A percentile compares a stretch with the other conserved stretches of the same genome.
phyloP scores from a whole-genome alignment of 2,888 invertebrate genomes.

The Pristionchus mayeri region DNA sequence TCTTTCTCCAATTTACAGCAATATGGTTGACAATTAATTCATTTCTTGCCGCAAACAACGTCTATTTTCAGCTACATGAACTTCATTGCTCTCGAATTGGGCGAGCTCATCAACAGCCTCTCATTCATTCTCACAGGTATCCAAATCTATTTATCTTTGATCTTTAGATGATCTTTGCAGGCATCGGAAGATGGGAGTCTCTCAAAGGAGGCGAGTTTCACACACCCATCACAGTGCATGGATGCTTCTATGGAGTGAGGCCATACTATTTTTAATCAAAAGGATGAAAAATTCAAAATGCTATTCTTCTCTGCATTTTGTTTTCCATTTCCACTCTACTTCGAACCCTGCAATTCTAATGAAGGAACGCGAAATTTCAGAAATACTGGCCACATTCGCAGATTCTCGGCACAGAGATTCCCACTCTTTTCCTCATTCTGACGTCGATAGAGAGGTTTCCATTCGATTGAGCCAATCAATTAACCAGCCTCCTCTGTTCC shows the following conservation, averaged over 20 bases:
- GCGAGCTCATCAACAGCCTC: constrained; percentile 66
- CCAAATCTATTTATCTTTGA: not conserved
- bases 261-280: not conserved
- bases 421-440: constrained; percentile 64
- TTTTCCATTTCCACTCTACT: no score
- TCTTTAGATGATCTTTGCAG: not conserved
- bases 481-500: no score
- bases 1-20: no score
- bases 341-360: no score
- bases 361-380: constrained; percentile 52
- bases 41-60: no score
- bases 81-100: constrained; percentile 62
- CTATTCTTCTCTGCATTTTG: no score
- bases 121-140: constrained; percentile 50
- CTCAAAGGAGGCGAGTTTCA: constrained; percentile 53
- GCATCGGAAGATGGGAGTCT: not conserved
- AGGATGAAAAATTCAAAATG: not conserved
- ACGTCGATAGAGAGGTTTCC: constrained; percentile 63
- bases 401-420: constrained; percentile 68
- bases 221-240: constrained; percentile 54
- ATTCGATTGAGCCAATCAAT: no score
- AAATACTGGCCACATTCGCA: constrained; percentile 65
- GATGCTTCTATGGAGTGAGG: constrained; percentile 54
- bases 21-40: no score
- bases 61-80: constrained; percentile 56